Evolutionary conservation across 2,113 vertebrate genomes (phyloP), one percentile per base, ranked within the genome.

Genomic region (Megaceryle maxima): DNA sequence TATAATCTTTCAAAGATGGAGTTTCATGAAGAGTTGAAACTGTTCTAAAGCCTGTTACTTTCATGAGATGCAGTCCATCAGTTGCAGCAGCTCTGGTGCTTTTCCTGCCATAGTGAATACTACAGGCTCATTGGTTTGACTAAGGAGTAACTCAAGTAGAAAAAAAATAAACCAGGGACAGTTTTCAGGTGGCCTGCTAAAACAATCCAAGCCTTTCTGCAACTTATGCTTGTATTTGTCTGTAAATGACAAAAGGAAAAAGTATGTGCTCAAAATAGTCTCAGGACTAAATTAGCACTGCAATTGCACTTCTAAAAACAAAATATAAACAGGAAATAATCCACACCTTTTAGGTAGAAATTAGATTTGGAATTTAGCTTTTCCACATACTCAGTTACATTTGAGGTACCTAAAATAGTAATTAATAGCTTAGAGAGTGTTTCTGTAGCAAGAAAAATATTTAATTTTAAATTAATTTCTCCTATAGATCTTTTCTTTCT

Each of bases 11-110:
- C 28, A 76, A 84, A 68, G 37, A 16, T 0, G 13, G 9, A 39
- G 9, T 39, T 62, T 67, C n/a, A 22, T 14, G 15, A 50, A 16
- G 21, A 22, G 2, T 28, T 28, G 8, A 80, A 87, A 63, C 4
- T 0, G 0, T 37, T 53, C 5, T 51, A 72, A 63, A 55, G 43
- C 29, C 12, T 31, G 41, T 17, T 63, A 16, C 12, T 29, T 59
- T 41, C 24, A 5, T 14, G 10, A 51, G 44, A 25, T 2, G 1
- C 25, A 41, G 6, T 26, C 10, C 10, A 19, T 60, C 31, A 39
- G 5, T 4, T 50, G 24, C 24, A 82, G 6, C n/a, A 84, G 28
- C 43, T 88, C 59, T 44, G 48, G 46, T 53, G 48, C 24, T 81
- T 70, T 86, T 43, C 29, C 48, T 50, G 26, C 10, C 31, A 5